Evolutionary conservation across 2,797 vertebrate species (phyloP).

Genomic region (Atherinosoma microstoma): DNA sequence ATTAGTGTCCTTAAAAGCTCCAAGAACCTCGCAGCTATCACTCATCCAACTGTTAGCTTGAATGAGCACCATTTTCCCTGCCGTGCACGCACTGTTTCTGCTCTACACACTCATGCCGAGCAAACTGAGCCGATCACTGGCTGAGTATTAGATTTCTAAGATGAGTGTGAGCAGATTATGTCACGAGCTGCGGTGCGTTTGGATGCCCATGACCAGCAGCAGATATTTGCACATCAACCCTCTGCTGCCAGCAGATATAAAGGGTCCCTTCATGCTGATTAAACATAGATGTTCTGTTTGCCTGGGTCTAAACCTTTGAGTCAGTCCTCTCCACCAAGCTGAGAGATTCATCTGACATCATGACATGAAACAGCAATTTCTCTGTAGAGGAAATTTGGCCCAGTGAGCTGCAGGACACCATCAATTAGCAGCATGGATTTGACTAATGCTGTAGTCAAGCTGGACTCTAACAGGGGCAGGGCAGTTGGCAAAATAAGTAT

Average conservation of each 20-base stretch:
- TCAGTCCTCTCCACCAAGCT: no score
- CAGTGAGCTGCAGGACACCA: neutral
- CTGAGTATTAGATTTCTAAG: conserved; percentile 49
- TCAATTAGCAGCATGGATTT: no score
- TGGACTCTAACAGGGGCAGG: no score
- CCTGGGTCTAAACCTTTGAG: neutral
- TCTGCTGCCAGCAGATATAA: neutral
- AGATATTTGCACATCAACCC: conserved; percentile 1
- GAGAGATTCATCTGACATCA: neutral
- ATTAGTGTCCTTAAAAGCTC: conserved; percentile 57
- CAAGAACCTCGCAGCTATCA: conserved; percentile 44
- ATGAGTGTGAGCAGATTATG: conserved; percentile 56
- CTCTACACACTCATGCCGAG: conserved; percentile 10
- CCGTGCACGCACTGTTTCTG: conserved; percentile 17
- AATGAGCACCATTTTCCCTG: conserved; percentile 21
- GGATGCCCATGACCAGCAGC: conserved; percentile 30
- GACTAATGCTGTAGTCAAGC: neutral
- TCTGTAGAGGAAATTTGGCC: neutral
- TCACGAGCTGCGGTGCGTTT: conserved; percentile 36
- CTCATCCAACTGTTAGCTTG: conserved; percentile 27
- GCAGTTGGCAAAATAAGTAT: no score
- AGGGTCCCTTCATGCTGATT: neutral
- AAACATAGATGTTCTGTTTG: neutral
- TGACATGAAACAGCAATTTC: neutral
- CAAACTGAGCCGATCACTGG: conserved; percentile 20